Evolutionary conservation across 2,888 invertebrate genomes (phyloP).

Genomic region (Subacronicta megacephala): DNA sequence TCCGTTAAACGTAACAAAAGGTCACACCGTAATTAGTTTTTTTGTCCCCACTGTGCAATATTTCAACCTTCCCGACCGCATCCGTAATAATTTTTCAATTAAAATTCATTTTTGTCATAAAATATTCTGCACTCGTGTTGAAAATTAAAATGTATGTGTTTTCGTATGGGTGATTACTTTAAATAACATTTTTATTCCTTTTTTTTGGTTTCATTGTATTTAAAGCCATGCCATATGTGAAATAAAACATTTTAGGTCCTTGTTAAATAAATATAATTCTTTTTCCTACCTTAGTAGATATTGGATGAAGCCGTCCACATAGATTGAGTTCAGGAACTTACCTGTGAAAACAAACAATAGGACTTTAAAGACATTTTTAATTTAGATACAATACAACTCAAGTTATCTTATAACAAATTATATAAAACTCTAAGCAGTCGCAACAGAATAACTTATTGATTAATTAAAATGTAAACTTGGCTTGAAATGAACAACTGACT

Average conservation of each 20-base stretch:
- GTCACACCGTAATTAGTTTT: slow-evolving; percentile 80
- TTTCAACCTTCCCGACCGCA: slow-evolving; percentile 75
- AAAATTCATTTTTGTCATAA: slow-evolving; percentile 70
- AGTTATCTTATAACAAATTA: too few species aligned
- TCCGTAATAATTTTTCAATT: slow-evolving; percentile 82
- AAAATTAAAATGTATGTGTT: slow-evolving; percentile 61
- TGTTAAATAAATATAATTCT: slow-evolving; percentile 2
- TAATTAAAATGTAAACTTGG: too few species aligned
- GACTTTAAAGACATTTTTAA: neutral
- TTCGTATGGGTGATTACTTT: slow-evolving; percentile 55
- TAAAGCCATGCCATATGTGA: slow-evolving; percentile 9
- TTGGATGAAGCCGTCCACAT: neutral
- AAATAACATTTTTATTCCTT: slow-evolving; percentile 41
- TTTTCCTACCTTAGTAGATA: neutral
- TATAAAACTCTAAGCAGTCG: too few species aligned
- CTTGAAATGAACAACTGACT: too few species aligned
- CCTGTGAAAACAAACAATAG: slow-evolving; percentile 36
- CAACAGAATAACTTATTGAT: too few species aligned
- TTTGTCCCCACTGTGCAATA: slow-evolving; percentile 74
- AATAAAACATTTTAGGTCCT: neutral
- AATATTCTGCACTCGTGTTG: slow-evolving; percentile 62
- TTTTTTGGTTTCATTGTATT: slow-evolving; percentile 38
- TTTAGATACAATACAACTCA: too few species aligned
- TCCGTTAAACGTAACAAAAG: slow-evolving; percentile 68
- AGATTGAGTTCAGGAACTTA: slow-evolving; percentile 24